A percentile compares a stretch with the other conserved stretches of the same genome.
Evolutionary conservation across 2,888 invertebrate species (phyloP).

Genomic region (Metacarcinus magister): DNA sequence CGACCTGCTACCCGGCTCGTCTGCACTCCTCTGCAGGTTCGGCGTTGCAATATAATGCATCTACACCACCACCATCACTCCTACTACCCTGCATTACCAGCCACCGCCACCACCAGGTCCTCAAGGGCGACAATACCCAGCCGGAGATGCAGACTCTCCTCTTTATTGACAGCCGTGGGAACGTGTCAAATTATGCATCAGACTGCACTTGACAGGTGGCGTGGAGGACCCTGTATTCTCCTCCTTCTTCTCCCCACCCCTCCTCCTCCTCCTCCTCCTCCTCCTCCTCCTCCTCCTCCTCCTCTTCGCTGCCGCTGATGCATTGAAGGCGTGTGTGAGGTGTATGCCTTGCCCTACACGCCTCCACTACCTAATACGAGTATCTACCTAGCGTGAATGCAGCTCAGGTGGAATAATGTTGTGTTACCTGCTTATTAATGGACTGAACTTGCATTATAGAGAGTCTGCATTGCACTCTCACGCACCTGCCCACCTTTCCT

Average conservation of each 20-base stretch:
- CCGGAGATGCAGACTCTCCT: background rate
- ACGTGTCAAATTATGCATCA: background rate
- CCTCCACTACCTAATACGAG: too few relatives aligned
- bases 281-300: background rate
- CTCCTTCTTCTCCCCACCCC: background rate
- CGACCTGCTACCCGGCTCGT: background rate
- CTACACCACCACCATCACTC: background rate
- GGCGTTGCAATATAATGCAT: background rate
- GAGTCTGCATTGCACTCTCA: background rate
- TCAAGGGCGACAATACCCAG: background rate
- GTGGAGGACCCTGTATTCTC: background rate
- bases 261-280: background rate
- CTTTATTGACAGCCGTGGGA: conserved; percentile 21
- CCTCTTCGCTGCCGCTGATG: background rate
- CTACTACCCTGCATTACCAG: conserved; percentile 40
- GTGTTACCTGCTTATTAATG: background rate
- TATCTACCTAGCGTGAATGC: background rate
- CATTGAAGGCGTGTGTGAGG: background rate
- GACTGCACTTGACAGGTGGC: conserved; percentile 7
- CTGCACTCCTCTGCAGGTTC: background rate
- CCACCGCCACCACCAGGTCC: conserved; percentile 21
- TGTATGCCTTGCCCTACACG: too few relatives aligned
- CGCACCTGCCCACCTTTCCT: background rate
- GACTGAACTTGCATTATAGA: background rate
- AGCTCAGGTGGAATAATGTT: background rate